phyloP scores from a whole-genome alignment of 2,797 vertebrate species.

The Sandelia bainsii region DNA sequence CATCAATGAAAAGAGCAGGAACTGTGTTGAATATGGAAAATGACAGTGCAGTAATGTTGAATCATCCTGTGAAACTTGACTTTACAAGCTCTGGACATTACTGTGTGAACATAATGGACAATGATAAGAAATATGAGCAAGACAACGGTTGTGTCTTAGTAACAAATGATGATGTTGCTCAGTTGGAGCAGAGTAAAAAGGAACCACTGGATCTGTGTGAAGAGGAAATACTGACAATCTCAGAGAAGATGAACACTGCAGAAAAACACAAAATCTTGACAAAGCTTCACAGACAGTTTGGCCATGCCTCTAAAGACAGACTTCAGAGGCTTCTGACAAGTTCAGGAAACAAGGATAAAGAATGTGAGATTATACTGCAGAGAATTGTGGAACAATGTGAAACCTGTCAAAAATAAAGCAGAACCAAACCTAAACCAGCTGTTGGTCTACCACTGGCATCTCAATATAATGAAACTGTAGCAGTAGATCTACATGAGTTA shows the following conservation, averaged over 20 bases:
- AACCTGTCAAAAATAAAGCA: neutral
- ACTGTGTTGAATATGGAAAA: constrained; percentile 30
- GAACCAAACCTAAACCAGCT: neutral
- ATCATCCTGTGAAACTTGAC: constrained; percentile 8
- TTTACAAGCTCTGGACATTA: constrained; percentile 24
- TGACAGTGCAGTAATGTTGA: constrained; percentile 32
- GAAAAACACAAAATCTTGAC: neutral
- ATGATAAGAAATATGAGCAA: neutral
- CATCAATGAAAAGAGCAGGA: constrained; percentile 33
- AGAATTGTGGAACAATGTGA: neutral
- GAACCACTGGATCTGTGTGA: too few species aligned
- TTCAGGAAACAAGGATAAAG: neutral
- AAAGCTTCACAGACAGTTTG: too few species aligned
- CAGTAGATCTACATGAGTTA: too few species aligned
- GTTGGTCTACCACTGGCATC: too few species aligned
- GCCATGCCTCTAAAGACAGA: too few species aligned
- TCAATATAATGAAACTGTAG: too few species aligned
- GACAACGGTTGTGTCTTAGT: too few species aligned
- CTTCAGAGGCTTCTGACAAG: too few species aligned
- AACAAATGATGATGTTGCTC: too few species aligned
- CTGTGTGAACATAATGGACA: too few species aligned
- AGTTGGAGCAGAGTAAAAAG: too few species aligned
- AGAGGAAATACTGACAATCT: neutral
- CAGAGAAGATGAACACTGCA: neutral
- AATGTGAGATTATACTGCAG: neutral